Base-by-base conservation (phyloP, 1,140 invertebrate species). In the Agraylea sexmaculata region DNA sequence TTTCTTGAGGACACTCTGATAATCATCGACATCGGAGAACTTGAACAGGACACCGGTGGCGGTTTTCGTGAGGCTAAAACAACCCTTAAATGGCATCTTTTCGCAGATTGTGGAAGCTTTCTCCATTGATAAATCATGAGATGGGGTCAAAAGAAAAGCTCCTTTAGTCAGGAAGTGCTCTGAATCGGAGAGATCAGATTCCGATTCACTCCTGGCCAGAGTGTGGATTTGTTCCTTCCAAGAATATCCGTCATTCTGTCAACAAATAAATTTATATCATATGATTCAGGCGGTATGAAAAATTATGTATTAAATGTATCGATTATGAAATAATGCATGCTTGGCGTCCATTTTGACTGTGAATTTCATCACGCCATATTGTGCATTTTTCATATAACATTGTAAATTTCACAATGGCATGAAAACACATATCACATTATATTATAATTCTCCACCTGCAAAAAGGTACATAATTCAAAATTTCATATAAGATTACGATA, bases 21-120 rank as follows among this genome's bases (percentile, higher is more conserved):
- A 87, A 57, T 87, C 83, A 42, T 86, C 83, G 50, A 80, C 79
- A 57, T 80, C 78, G 47, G 80, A 83, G 61, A 87, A 86, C 60
- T 85, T 86, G 70, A 87, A 87, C 31, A 86, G 69, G 50, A 87
- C 85, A n/a, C 83, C 83, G 31, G 82, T 87, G 39, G 83, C 83
- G 1, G 83, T 87, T 67, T 83, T 86, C 28, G 83, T 85, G 48
- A 87, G 66, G 43, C 80, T 83, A 64, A 85, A 86, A 51, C 80
- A 80, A 22, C 82, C 82, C 49, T 80, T 80, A 59, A 86, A 85
- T 63, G 80, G 82, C 75, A 87, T 83, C 61, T 85, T 85, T 65
- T 87, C 83, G 59, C 82, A 85, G 48, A 87, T 84, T 49, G 78
- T 71, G n/a, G 80, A 80, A 1, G 83, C 83, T 48, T 83, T 82